Percentiles rank a stretch among this genome's conserved stretches.
These are phyloP conservation scores for Pteropus alecto DNA, from an alignment of 2,113 vertebrate species.

Conservation along the genomic window DNA sequence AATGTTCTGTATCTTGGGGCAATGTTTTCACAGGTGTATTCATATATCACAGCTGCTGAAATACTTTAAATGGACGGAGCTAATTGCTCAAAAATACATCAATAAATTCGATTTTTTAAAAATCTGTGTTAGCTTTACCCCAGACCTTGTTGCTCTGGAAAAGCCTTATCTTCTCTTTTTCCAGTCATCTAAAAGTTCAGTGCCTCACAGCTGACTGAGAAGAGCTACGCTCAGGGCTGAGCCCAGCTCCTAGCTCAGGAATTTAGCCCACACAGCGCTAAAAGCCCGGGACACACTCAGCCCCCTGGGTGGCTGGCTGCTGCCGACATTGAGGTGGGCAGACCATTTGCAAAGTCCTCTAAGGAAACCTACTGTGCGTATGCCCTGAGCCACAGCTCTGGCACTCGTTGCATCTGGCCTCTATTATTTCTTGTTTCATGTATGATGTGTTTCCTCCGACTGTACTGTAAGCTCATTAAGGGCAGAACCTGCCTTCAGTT, in stretches of 20 bases:
- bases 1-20: neutral
- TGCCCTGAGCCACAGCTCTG: neutral
- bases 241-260: neutral
- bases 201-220: neutral
- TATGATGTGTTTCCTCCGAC: fast-evolving
- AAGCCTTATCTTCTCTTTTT: neutral
- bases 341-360: too few species aligned
- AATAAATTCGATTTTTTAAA: neutral
- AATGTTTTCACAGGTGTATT: neutral
- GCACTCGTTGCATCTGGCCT: fast-evolving
- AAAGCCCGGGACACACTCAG: neutral
- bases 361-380: neutral
- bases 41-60: neutral
- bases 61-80: neutral
- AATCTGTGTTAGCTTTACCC: neutral
- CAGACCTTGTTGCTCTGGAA: neutral
- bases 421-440: neutral
- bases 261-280: fast-evolving
- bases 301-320: fast-evolving
- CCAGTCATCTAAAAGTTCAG: neutral
- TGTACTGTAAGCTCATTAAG: fast-evolving
- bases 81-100: neutral
- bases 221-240: neutral
- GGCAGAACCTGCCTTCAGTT: neutral
- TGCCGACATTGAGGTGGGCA: fast-evolving